A percentile compares a stretch with the other conserved stretches of the same genome.
Conservation (phyloP, 2,113 vertebrate species). For the Ornithorhynchus anatinus region DNA sequence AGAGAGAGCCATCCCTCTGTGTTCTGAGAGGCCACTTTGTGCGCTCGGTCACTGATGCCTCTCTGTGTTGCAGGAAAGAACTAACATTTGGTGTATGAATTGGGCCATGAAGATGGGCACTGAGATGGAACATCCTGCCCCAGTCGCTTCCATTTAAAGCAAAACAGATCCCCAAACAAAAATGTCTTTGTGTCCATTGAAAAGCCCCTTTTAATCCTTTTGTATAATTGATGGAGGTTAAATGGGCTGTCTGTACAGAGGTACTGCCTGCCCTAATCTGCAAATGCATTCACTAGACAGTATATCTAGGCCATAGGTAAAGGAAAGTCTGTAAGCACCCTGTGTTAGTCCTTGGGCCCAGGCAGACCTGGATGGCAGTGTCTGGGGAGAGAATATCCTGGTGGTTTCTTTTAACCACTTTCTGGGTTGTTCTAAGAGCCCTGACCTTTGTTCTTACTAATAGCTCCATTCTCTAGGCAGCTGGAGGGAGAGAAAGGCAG, state of each 20-base stretch:
- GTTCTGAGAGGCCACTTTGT: not conserved
- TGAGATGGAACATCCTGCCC: rapidly evolving
- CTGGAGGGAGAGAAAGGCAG: too few species aligned
- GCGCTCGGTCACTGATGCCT: not conserved
- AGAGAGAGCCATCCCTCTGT: not conserved
- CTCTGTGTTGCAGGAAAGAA: too few species aligned
- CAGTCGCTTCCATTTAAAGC: not conserved
- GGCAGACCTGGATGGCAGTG: constrained; percentile 48
- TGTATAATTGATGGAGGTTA: constrained; percentile 27
- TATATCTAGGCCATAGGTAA: constrained; percentile 30
- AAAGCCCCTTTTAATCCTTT: not conserved
- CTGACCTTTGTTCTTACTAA: too few species aligned
- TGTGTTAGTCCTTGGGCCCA: not conserved
- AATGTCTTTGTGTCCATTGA: not conserved
- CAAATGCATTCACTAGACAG: constrained; percentile 22
- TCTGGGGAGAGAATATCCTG: constrained; percentile 15
- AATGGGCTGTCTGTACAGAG: constrained; percentile 29
- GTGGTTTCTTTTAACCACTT: not conserved
- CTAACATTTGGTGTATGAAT: not conserved
- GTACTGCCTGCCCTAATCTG: not conserved
- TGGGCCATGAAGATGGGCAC: not conserved
- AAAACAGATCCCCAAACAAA: not conserved
- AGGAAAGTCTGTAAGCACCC: constrained; percentile 24
- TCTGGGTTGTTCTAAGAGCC: not conserved
- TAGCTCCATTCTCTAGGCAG: too few species aligned